Conservation (phyloP, 2,113 vertebrate genomes). For the Spheniscus mendiculus region DNA sequence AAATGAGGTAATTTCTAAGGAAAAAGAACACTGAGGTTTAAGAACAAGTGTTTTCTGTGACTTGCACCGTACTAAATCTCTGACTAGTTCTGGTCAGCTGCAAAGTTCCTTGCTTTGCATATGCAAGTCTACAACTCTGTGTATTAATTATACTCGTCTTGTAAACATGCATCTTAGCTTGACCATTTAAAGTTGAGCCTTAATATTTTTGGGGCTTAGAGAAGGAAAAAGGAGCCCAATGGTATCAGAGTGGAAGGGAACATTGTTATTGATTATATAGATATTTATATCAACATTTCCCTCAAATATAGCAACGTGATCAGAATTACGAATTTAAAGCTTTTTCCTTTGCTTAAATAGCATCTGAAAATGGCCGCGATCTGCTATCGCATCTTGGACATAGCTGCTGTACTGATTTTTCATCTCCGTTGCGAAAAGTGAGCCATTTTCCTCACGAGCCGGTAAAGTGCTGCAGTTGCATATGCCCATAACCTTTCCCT, state of each 20-base stretch:
- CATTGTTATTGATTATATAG: background rate
- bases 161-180: background rate
- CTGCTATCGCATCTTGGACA: background rate
- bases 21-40: background rate
- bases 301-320: background rate
- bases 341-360: background rate
- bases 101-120: background rate
- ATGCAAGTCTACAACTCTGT: background rate
- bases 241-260: background rate
- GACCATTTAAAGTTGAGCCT: background rate
- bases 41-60: background rate
- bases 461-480: slow-evolving; percentile 27
- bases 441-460: background rate
- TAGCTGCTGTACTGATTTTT: background rate
- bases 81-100: background rate
- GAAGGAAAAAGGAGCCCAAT: background rate
- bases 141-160: background rate
- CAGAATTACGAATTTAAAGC: background rate
- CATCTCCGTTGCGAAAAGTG: background rate
- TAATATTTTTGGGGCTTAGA: background rate
- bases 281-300: background rate
- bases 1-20: background rate
- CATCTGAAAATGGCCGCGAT: background rate
- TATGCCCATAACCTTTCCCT: slow-evolving; percentile 76
- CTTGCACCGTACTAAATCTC: background rate